Percentiles rank a stretch among this genome's conserved stretches.
Conservation (phyloP, 2,888 invertebrate species). For the Microdon myrmicae region DNA sequence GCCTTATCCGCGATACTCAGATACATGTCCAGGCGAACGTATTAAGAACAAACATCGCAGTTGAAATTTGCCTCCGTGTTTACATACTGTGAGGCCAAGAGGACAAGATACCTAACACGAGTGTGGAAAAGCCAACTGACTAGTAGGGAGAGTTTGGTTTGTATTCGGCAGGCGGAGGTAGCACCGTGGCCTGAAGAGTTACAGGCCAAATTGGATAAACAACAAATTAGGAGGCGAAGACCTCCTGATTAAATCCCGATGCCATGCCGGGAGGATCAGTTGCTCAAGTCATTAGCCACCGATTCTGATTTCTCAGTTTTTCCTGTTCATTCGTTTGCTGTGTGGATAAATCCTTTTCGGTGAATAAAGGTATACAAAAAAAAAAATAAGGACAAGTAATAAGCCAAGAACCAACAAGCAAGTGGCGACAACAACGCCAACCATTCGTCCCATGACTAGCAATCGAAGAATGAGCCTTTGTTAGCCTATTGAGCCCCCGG, state of each 20-base stretch:
- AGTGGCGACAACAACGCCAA: slow-evolving; percentile 35
- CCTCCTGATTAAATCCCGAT: slow-evolving; percentile 50
- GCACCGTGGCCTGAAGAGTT: slow-evolving; percentile 16
- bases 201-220: slow-evolving; percentile 49
- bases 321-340: slow-evolving; percentile 19
- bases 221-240: slow-evolving; percentile 51
- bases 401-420: slow-evolving; percentile 9
- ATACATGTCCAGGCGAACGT: slow-evolving; percentile 32
- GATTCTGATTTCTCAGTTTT: slow-evolving; percentile 14
- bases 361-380: slow-evolving; percentile 20
- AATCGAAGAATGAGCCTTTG: slow-evolving; percentile 10
- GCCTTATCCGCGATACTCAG: slow-evolving; percentile 27
- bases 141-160: too few relatives aligned
- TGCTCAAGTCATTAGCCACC: slow-evolving; percentile 38
- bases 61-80: slow-evolving; percentile 50
- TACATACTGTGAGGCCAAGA: slow-evolving; percentile 51
- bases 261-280: slow-evolving; percentile 2
- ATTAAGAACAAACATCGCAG: slow-evolving; percentile 44
- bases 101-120: slow-evolving; percentile 53
- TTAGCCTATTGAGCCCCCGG: slow-evolving; percentile 27
- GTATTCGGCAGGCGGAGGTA: too few relatives aligned
- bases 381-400: slow-evolving; percentile 17
- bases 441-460: slow-evolving; percentile 22
- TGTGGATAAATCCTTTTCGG: slow-evolving; percentile 47
- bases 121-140: slow-evolving; percentile 39